Base-by-base conservation (phyloP, 2,113 vertebrate species). In the Laticauda laticaudata region DNA sequence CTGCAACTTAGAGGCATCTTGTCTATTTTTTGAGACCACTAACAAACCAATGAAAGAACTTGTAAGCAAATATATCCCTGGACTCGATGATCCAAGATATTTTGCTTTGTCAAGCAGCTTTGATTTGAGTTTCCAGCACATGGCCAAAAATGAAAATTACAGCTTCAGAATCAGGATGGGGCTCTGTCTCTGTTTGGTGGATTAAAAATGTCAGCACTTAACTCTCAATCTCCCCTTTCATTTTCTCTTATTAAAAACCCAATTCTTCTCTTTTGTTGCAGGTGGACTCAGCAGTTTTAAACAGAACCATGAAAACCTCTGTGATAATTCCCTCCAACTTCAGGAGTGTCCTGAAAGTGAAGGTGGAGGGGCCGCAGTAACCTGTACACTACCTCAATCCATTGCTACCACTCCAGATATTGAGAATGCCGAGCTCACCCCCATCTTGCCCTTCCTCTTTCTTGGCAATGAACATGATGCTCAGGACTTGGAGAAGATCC, bases 391-490 rank as follows among this genome's bases (percentile, higher is more conserved):
- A 98, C 98, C 99, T 98, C 99, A 98, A 96, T 97, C 98, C 93
- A 95, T 99, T 97, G 99, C 99, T 92, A 98, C 98, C 97, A 99
- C 99, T 0, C 99, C 99, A 0, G 99, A 99, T 98, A 99, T 99
- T 1, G 99, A 99, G 98, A 99, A 98, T 0, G 99, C 99, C 0
- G 99, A 99, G 98, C 98, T 99, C 94, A 99, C 99, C 4, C 98
- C 99, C 48, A 98, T 99, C 96, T 97, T 99, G 96, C 99, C 99
- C 94, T 99, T 99, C 97, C 98, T 99, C 86, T 99, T 98, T 93
- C 98, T 99, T 0, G 99, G 99, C 94, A 99, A 99, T 0, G 99
- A 99, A 96, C 98, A 98, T 0, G 99, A 99, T 0, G 99, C 99
- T 91, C 99, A 99, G 97, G 98, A 99, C 98, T 96, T 98, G 96